These are phyloP conservation scores for Tinea semifulvella DNA, from an alignment of 2,888 invertebrate species.

Conservation along the genomic window DNA sequence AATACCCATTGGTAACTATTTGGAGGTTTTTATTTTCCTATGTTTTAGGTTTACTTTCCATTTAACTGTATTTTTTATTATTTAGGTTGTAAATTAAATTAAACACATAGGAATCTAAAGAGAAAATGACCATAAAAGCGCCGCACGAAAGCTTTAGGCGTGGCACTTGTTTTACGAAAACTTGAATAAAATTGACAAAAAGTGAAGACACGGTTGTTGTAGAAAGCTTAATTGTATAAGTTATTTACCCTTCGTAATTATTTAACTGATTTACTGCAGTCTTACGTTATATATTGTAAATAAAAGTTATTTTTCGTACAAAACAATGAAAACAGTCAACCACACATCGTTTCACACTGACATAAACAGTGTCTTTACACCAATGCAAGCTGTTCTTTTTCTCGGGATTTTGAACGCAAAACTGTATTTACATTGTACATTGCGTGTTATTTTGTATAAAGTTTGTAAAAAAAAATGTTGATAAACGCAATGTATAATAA, in stretches of 20 bases:
- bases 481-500: too few relatives aligned
- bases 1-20: too few relatives aligned
- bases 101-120: slow-evolving; percentile 17
- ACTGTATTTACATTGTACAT: too few relatives aligned
- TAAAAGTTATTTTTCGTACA: not conserved
- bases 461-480: too few relatives aligned
- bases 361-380: too few relatives aligned
- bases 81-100: too few relatives aligned
- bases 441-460: too few relatives aligned
- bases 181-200: slow-evolving; percentile 19
- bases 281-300: not conserved
- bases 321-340: not conserved
- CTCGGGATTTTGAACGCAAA: too few relatives aligned
- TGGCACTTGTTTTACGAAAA: slow-evolving; percentile 20
- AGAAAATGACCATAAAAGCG: slow-evolving; percentile 13
- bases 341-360: not conserved
- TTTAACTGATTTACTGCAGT: not conserved
- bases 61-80: not conserved
- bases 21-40: too few relatives aligned
- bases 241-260: not conserved
- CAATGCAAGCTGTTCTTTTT: too few relatives aligned
- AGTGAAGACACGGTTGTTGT: not conserved
- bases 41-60: too few relatives aligned
- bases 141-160: slow-evolving; percentile 18
- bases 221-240: not conserved